phyloP scores from a whole-genome alignment of 1,140 invertebrate genomes.

The Leptinotarsa lineolata region DNA sequence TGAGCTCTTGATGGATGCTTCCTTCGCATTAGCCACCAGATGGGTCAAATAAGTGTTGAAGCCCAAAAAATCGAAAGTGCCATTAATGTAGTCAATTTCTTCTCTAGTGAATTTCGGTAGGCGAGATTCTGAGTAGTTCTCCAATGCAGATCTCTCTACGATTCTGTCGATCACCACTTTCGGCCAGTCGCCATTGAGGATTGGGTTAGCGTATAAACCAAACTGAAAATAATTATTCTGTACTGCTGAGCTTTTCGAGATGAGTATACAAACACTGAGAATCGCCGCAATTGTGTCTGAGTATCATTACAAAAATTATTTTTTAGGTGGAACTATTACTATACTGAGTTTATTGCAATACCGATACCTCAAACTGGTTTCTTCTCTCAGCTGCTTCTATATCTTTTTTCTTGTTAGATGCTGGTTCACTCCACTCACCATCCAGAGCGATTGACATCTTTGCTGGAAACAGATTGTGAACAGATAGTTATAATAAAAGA shows the following conservation, averaged over 20 bases:
- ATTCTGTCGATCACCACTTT: constrained; percentile 64
- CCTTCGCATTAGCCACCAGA: constrained; percentile 14
- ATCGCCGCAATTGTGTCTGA: not conserved
- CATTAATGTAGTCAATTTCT: constrained; percentile 62
- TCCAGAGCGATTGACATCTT: constrained; percentile 34
- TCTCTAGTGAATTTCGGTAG: constrained; percentile 65
- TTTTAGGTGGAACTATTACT: not conserved
- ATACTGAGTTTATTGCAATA: not conserved
- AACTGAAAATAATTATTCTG: constrained; percentile 55
- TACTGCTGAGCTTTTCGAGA: no score
- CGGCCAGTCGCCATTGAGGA: constrained; percentile 70
- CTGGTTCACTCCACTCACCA: constrained; percentile 34
- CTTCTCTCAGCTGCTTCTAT: constrained; percentile 21
- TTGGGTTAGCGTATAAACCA: constrained; percentile 68
- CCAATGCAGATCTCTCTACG: constrained; percentile 61
- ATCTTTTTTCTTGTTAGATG: constrained; percentile 15
- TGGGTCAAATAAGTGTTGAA: constrained; percentile 44
- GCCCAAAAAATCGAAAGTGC: constrained; percentile 50
- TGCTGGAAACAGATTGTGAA: constrained; percentile 30
- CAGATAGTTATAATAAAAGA: no score
- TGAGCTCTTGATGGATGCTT: not conserved
- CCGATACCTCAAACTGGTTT: constrained; percentile 14
- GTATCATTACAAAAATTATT: not conserved
- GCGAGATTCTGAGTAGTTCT: constrained; percentile 64
- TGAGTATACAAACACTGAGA: not conserved